Evolutionary conservation across 2,113 vertebrate species (phyloP).

Genomic region (Notothenia coriiceps): DNA sequence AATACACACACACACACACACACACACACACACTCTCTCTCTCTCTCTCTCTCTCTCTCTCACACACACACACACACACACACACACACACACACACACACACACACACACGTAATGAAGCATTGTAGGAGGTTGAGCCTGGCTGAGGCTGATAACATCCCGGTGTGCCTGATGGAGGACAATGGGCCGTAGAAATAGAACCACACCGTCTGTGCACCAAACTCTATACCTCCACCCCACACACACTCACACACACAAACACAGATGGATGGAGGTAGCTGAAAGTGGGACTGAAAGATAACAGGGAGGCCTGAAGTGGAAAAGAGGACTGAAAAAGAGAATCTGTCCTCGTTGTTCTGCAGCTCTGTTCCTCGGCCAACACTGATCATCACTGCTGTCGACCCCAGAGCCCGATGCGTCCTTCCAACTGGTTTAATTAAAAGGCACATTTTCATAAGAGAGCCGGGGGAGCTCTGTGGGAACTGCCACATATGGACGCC

Average conservation of each 20-base stretch:
- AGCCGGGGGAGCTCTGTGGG: not conserved
- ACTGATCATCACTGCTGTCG: constrained; percentile 5
- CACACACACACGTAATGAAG: constrained; percentile 72
- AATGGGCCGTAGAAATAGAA: constrained; percentile 73
- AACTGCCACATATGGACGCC: constrained; percentile 22
- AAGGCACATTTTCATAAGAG: constrained; percentile 40
- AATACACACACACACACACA: constrained; percentile 38
- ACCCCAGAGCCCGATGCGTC: constrained; percentile 16
- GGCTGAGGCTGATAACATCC: constrained; percentile 81
- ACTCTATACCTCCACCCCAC: not conserved
- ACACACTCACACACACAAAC: constrained; percentile 7
- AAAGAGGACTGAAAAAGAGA: constrained; percentile 14
- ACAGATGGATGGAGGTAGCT: constrained; percentile 35
- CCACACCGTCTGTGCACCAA: constrained; percentile 40
- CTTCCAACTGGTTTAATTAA: constrained; percentile 47
- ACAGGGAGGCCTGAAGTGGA: constrained; percentile 21
- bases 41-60: too few relatives aligned
- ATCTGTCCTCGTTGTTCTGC: not conserved
- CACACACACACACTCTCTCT: constrained; percentile 20
- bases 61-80: constrained; percentile 32
- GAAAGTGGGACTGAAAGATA: constrained; percentile 36
- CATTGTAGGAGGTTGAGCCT: constrained; percentile 76
- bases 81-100: constrained; percentile 12
- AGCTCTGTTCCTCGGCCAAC: constrained; percentile 7
- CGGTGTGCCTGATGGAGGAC: constrained; percentile 75